Percentiles rank a stretch among this genome's conserved stretches.
Conservation (phyloP, 2,113 vertebrate species). For the Leptobrachium leishanense region DNA sequence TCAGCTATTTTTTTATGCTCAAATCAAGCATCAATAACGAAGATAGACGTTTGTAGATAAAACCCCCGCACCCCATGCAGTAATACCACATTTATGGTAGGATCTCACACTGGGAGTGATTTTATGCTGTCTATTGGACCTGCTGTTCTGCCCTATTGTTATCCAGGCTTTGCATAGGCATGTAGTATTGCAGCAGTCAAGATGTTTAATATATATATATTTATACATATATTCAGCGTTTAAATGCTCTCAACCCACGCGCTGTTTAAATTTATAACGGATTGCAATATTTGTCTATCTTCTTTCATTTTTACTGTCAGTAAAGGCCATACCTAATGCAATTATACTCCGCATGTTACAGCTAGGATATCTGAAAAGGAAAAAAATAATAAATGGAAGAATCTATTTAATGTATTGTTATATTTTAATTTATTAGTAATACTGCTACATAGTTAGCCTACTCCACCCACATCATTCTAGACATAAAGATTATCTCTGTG, state of each 20-base stretch:
- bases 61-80: neutral
- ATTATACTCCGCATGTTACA: slow-evolving; percentile 5
- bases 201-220: neutral
- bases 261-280: slow-evolving; percentile 21
- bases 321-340: slow-evolving; percentile 16
- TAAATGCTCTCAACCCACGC: slow-evolving; percentile 20
- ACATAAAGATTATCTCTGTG: neutral
- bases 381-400: slow-evolving; percentile 3
- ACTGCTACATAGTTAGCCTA: neutral
- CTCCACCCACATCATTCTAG: neutral
- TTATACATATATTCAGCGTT: neutral
- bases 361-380: slow-evolving; percentile 1
- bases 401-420: neutral
- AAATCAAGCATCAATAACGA: too few species aligned
- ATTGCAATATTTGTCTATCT: slow-evolving; percentile 16
- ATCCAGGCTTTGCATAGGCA: neutral
- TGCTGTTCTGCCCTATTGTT: neutral
- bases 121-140: neutral
- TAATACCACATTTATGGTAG: neutral
- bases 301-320: neutral
- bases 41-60: too few species aligned
- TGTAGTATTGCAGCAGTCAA: neutral
- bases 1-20: too few species aligned
- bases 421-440: neutral
- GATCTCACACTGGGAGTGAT: neutral